Evolutionary conservation across 2,113 vertebrate species (phyloP).

Genomic region (Holacanthus passer): DNA sequence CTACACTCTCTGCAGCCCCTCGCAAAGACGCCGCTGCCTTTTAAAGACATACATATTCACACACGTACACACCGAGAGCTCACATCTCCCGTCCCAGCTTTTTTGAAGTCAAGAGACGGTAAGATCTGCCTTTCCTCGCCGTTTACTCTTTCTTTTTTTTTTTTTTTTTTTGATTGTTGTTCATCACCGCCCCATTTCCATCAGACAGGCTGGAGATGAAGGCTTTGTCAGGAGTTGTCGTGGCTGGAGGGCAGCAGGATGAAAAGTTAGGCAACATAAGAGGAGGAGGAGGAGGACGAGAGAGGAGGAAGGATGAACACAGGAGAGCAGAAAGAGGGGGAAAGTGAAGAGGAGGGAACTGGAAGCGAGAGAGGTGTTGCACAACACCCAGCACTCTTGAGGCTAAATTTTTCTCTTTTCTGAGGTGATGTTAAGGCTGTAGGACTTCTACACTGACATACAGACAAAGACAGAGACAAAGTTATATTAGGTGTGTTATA

Average conservation of each 20-base stretch:
- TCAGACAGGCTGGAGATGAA: constrained; percentile 59
- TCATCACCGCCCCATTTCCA: constrained; percentile 39
- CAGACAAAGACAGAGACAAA: constrained; percentile 5
- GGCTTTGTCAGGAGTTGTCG: constrained; percentile 49
- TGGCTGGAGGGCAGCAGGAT: constrained; percentile 47
- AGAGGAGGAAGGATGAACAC: not conserved
- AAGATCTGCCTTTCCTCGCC: constrained; percentile 23
- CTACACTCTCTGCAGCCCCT: constrained; percentile 23
- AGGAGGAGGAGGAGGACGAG: constrained; percentile 17
- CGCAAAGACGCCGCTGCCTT: constrained; percentile 4
- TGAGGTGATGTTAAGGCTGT: not conserved
- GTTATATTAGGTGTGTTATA: not conserved
- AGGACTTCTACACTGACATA: not conserved
- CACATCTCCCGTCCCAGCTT: constrained; percentile 2
- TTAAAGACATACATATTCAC: constrained; percentile 15
- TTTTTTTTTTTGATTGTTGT: constrained; percentile 16
- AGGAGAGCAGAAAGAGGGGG: not conserved
- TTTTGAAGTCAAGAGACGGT: constrained; percentile 36
- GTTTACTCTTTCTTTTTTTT: not conserved
- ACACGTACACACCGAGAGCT: constrained; percentile 6
- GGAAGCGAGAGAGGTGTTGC: constrained; percentile 16
- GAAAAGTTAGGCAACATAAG: constrained; percentile 44
- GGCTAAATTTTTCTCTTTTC: not conserved
- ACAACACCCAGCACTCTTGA: constrained; percentile 6
- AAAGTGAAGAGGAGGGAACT: not conserved